Percentiles rank a stretch among this genome's conserved stretches.
Evolutionary conservation across 2,888 invertebrate species (phyloP).

Genomic region (Ormyrus thymus): DNA sequence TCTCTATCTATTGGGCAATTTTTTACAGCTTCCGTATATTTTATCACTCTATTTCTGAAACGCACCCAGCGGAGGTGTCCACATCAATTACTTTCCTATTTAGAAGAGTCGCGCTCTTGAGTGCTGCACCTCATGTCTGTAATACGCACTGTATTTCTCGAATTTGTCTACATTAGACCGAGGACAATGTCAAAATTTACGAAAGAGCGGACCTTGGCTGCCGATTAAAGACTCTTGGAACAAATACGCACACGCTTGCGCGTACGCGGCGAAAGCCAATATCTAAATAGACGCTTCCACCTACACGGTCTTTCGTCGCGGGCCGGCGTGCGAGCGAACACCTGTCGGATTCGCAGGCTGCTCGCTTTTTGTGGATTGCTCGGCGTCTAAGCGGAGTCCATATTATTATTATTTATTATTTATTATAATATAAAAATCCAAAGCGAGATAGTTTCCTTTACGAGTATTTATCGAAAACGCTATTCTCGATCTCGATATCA

Average conservation of each 20-base stretch:
- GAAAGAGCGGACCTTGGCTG: slow-evolving; percentile 27
- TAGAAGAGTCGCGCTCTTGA: not conserved
- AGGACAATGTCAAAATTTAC: slow-evolving; percentile 32
- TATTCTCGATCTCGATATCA: no score
- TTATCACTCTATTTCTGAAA: slow-evolving; percentile 64
- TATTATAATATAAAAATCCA: no score
- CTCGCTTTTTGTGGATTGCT: no score
- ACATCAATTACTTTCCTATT: slow-evolving; percentile 7
- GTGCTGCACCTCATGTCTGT: not conserved
- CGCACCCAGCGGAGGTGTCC: slow-evolving; percentile 7
- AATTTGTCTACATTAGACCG: slow-evolving; percentile 4
- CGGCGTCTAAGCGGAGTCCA: no score
- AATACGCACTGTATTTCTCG: not conserved
- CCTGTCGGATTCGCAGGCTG: no score
- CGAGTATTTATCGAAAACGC: no score
- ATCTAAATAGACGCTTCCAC: slow-evolving; percentile 1
- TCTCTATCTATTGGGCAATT: not conserved
- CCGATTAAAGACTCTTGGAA: slow-evolving; percentile 29
- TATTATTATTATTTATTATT: no score
- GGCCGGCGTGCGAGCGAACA: no score
- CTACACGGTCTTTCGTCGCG: no score
- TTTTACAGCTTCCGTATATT: slow-evolving; percentile 70
- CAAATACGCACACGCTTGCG: not conserved
- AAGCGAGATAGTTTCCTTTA: no score
- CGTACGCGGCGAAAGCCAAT: slow-evolving; percentile 28